These are phyloP conservation scores for Eupithecia pulchellata DNA, from an alignment of 2,888 invertebrate species.

Conservation along the genomic window DNA sequence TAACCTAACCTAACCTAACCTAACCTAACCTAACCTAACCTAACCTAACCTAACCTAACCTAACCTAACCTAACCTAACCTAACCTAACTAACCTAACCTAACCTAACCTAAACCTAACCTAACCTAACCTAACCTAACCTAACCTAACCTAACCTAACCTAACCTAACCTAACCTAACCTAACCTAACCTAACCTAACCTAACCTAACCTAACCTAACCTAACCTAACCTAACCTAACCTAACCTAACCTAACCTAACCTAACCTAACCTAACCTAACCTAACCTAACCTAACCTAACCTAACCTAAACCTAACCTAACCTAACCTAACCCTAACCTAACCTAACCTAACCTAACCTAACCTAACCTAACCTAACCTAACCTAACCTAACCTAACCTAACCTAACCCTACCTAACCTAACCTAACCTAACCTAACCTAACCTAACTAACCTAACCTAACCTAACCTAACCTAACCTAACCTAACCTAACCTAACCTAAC, in stretches of 20 bases:
- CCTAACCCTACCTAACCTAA: conserved; percentile 49
- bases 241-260: conserved; percentile 34
- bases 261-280: conserved; percentile 34
- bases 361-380: conserved; percentile 47
- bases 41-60: conserved; percentile 32
- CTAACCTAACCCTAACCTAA: conserved; percentile 13
- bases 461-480: conserved; percentile 42
- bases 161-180: conserved; percentile 31
- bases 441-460: conserved; percentile 47
- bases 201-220: conserved; percentile 35
- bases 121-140: conserved; percentile 31
- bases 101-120: conserved; percentile 31
- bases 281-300: conserved; percentile 34
- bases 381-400: conserved; percentile 48
- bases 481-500: conserved; percentile 40
- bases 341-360: conserved; percentile 30
- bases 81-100: background rate
- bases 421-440: conserved; percentile 49
- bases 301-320: conserved; percentile 26
- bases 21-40: conserved; percentile 31
- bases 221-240: conserved; percentile 34
- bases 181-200: conserved; percentile 33
- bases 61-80: conserved; percentile 34
- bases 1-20: conserved; percentile 26
- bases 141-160: conserved; percentile 33